Percentiles rank a stretch among this genome's conserved stretches.
Conservation (phyloP, 2,888 invertebrate species). For the Lasius fuliginosus region DNA sequence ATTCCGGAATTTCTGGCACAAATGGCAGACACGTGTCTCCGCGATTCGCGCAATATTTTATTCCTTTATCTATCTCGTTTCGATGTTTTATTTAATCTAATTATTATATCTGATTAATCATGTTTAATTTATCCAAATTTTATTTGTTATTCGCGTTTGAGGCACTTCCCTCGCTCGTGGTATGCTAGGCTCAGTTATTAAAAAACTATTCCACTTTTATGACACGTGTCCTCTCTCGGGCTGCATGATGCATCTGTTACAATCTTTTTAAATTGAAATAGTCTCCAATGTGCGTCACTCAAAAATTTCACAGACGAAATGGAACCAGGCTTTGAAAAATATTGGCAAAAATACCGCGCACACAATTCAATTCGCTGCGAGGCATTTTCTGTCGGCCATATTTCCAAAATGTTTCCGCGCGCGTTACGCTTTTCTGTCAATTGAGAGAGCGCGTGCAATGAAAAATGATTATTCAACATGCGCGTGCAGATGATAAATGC, state of each 20-base stretch:
- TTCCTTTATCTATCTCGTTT: neutral
- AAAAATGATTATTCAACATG: slow-evolving; percentile 19
- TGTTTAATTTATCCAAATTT: neutral
- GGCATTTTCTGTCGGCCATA: neutral
- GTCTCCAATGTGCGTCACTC: neutral
- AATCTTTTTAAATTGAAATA: slow-evolving; percentile 16
- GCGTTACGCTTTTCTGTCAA: neutral
- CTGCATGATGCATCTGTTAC: neutral
- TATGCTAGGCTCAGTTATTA: neutral
- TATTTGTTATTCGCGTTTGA: neutral
- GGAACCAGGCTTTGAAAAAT: slow-evolving; percentile 19
- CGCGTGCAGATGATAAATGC: neutral
- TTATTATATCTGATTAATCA: neutral
- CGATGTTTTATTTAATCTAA: slow-evolving; percentile 3
- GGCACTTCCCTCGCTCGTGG: neutral
- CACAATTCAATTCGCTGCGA: slow-evolving; percentile 3
- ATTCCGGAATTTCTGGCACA: slow-evolving; percentile 43
- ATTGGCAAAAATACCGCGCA: neutral
- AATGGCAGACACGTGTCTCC: slow-evolving; percentile 6
- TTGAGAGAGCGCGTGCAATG: neutral
- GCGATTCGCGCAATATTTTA: neutral
- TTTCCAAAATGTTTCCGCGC: slow-evolving; percentile 3
- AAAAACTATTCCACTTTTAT: neutral
- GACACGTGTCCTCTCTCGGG: neutral
- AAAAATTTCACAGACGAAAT: slow-evolving; percentile 2